phyloP scores from a whole-genome alignment of 2,888 invertebrate genomes.

The Thymelicus acteon region DNA sequence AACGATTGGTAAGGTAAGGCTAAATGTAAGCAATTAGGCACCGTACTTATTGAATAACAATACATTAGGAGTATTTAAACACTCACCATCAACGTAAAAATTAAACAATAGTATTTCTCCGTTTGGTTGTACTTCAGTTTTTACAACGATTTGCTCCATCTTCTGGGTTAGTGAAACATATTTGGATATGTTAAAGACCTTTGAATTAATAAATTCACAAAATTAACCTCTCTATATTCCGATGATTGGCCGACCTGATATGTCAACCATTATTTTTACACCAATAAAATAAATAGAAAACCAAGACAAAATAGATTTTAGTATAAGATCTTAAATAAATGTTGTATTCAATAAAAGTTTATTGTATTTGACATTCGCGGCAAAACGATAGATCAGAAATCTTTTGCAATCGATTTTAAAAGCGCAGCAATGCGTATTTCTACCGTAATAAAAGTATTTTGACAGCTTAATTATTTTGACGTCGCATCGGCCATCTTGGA shows the following conservation, averaged over 20 bases:
- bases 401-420: constrained; percentile 42
- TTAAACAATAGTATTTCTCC: constrained; percentile 76
- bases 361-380: constrained; percentile 60
- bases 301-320: not conserved
- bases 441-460: no score
- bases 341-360: constrained; percentile 1
- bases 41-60: no score
- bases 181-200: not conserved
- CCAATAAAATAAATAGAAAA: not conserved
- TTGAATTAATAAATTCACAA: not conserved
- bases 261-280: not conserved
- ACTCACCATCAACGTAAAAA: constrained; percentile 76
- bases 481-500: no score
- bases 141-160: constrained; percentile 72
- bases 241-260: not conserved
- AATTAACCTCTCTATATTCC: not conserved
- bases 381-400: constrained; percentile 59
- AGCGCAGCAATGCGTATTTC: constrained; percentile 67
- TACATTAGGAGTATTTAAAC: not conserved
- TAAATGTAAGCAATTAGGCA: no score
- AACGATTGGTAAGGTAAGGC: no score
- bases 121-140: constrained; percentile 70
- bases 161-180: not conserved
- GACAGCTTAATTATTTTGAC: no score
- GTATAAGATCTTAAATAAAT: constrained; percentile 28